Base-by-base conservation (phyloP, 2,113 vertebrate genomes). In the Antennarius striatus region DNA sequence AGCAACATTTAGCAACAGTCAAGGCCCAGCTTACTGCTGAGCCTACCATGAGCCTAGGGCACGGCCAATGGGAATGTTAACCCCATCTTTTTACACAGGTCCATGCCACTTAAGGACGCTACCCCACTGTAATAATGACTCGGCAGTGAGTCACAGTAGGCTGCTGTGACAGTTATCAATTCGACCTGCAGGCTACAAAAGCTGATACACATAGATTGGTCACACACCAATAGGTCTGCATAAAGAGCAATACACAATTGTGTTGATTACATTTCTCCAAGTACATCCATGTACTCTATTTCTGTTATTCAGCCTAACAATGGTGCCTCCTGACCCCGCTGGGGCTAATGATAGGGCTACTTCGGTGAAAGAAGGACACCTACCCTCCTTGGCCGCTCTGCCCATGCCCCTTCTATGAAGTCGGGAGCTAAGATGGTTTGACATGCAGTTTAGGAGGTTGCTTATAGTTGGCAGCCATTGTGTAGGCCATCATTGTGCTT, bases 261-360 rank as follows among this genome's bases (percentile, higher is more conserved):
- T 82, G 77, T 82, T 85, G 80, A 85, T 87, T 88, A 87, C 85
- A 87, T 85, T 91, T 77, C 74, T 28, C 81, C 82, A 89, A 83
- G 79, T 89, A 91, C 84, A 91, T 89, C 86, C 80, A 93, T 90
- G 87, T 89, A 91, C 89, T 90, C 86, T 80, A 80, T 90, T 89
- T 90, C 86, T 85, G 83, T 90, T 86, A 87, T 85, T 87, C 88
- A 90, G 73, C 77, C 74, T 86, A 86, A 92, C 92, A 93, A 93
- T 92, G 75, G 87, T 77, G 79, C 80, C 84, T 91, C 84, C 84
- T 87, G 87, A 88, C 89, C 91, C 91, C 11, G 89, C 93, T 92
- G 93, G 45, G 91, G 58, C 88, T 93, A 92, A 93, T 91, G 90
- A 92, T 88, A 90, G 84, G 88, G 86, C 73, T 81, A 82, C 81